Conservation (phyloP, 2,888 invertebrate genomes). For the Ophion slaviceki region DNA sequence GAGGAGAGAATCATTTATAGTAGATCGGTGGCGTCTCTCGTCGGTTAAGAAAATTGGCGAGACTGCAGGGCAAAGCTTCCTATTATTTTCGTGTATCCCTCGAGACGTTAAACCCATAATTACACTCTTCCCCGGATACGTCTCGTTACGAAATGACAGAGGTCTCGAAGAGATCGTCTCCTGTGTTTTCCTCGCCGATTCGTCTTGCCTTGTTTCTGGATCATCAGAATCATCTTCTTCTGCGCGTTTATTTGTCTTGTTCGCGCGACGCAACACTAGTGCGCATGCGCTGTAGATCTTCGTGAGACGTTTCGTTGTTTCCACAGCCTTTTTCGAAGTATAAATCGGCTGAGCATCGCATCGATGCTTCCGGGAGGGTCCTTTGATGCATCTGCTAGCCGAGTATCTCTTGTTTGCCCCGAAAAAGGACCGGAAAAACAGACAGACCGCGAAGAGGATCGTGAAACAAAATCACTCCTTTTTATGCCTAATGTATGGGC, state of each 20-base stretch:
- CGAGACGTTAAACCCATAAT: constrained; percentile 50
- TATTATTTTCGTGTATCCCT: constrained; percentile 35
- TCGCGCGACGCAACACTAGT: not conserved
- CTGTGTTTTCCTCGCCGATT: constrained; percentile 30
- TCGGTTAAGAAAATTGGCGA: constrained; percentile 22
- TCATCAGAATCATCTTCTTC: constrained; percentile 36
- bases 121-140: constrained; percentile 46
- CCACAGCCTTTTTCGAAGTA: not conserved
- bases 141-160: constrained; percentile 50
- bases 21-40: not conserved
- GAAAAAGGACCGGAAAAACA: constrained; percentile 34
- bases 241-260: constrained; percentile 6
- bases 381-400: constrained; percentile 53
- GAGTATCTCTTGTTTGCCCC: constrained; percentile 49
- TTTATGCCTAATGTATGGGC: constrained; percentile 40
- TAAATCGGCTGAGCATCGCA: not conserved
- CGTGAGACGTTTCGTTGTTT: constrained; percentile 7
- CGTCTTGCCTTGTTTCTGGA: constrained; percentile 55
- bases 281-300: constrained; percentile 13
- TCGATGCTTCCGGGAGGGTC: constrained; percentile 55
- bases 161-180: not conserved
- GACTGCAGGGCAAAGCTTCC: constrained; percentile 5
- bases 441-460: constrained; percentile 24
- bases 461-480: constrained; percentile 57
- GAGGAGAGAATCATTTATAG: not conserved